These are phyloP conservation scores for Betta splendens DNA, from an alignment of 2,797 vertebrate species.

Conservation along the genomic window DNA sequence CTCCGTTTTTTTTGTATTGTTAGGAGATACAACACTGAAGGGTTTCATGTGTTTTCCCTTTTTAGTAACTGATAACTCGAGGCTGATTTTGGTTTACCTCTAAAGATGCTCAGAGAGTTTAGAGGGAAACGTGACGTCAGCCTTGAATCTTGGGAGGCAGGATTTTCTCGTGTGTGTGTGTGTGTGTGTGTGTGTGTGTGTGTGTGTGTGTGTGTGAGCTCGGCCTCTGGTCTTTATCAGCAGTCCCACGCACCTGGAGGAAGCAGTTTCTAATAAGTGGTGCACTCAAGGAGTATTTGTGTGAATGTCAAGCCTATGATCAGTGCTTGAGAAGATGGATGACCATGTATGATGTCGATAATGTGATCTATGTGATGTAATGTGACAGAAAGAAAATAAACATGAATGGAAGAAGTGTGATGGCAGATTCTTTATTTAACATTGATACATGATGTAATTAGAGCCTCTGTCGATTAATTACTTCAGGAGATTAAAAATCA, in stretches of 20 bases:
- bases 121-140: conserved; percentile 40
- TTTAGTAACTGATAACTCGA: conserved; percentile 52
- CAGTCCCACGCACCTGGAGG: conserved; percentile 53
- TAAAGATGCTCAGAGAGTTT: conserved; percentile 26
- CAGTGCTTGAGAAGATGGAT: conserved; percentile 72
- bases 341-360: conserved; percentile 75
- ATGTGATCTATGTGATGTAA: conserved; percentile 80
- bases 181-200: no score
- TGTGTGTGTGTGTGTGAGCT: conserved; percentile 60
- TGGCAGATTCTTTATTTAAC: not conserved
- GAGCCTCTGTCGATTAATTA: not conserved
- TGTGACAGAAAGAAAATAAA: conserved; percentile 79
- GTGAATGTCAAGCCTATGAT: conserved; percentile 75
- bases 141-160: conserved; percentile 62
- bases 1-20: conserved; percentile 18
- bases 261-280: conserved; percentile 73
- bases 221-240: conserved; percentile 57
- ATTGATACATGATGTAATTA: not conserved
- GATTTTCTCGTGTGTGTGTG: conserved; percentile 62
- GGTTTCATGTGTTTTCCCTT: conserved; percentile 69
- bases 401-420: conserved; percentile 62
- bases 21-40: conserved; percentile 77
- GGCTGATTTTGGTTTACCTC: conserved; percentile 48
- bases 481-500: not conserved
- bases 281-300: conserved; percentile 76